Evolutionary conservation across 2,888 invertebrate genomes (phyloP).

Genomic region (Frankliniella fusca): DNA sequence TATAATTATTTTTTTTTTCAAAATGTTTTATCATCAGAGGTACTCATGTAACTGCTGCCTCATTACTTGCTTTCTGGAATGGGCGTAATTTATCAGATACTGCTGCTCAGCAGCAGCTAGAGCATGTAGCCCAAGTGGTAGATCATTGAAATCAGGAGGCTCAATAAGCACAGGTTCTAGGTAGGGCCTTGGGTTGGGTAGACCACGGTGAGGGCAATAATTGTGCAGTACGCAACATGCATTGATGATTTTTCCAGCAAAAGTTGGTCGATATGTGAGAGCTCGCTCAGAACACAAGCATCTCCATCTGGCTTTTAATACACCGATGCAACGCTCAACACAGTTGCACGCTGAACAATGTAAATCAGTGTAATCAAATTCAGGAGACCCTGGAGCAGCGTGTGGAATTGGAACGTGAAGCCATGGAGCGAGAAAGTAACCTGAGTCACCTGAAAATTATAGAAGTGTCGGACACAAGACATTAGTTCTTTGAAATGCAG

Average conservation of each 20-base stretch:
- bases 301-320: slow-evolving; percentile 32
- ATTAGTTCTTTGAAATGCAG: not conserved
- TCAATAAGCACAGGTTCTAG: not conserved
- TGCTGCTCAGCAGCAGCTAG: not conserved
- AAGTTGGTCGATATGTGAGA: not conserved
- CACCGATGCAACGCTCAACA: slow-evolving; percentile 33
- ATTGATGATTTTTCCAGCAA: not conserved
- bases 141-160: not conserved
- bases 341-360: slow-evolving; percentile 26
- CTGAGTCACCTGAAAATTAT: slow-evolving; percentile 32
- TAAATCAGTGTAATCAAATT: slow-evolving; percentile 29
- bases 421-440: slow-evolving; percentile 34
- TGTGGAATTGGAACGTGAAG: slow-evolving; percentile 31
- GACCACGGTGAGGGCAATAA: not conserved
- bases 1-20: too few relatives aligned
- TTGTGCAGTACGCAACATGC: not conserved
- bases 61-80: not conserved
- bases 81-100: not conserved
- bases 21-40: too few relatives aligned
- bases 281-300: not conserved
- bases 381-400: slow-evolving; percentile 31
- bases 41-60: not conserved
- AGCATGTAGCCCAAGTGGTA: not conserved
- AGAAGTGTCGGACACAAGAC: not conserved
- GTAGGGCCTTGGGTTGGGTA: not conserved